Base-by-base conservation (phyloP, 64 coral and sea anemone genomes). In the Porites lutea region DNA sequence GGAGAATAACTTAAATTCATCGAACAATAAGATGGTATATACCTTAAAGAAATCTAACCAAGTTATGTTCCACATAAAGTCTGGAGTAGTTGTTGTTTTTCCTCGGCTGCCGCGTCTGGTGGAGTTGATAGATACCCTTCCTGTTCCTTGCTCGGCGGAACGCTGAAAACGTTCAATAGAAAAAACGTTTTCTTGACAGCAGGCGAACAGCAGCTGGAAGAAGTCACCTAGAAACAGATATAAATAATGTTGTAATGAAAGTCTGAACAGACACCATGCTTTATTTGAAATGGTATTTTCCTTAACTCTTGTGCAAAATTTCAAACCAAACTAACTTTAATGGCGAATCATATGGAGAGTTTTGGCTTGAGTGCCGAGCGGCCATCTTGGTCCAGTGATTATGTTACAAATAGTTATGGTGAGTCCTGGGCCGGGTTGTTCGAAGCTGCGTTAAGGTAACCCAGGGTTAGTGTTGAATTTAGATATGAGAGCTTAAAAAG, bases 1-100 rank as follows among this genome's bases (percentile, higher is more conserved):
- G 27, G 27, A 37, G 27, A 37, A 37, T 0, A 52, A 18, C 6
- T 47, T 18, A 74, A 8, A 79, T 16, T 4, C 49, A 19, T 27
- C 22, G 21, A 6, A 83, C 49, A 73, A 8, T 52, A 22, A 3
- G 6, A 2, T 3, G 2, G 22, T 6, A 52, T 8, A 2, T 62
- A 96, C 97, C 97, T 99, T 99, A 51, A 87, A 80, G 73, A 99
- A 93, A 73, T 99, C 97, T 3, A 99, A 48, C 97, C 97, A 99
- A 8, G 97, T 99, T 11, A 93, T 96, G 50, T 99, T 99, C 88
- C 97, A 92, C 97, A 99, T 99, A 45, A 99, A 99, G 63, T 99
- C 97, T 16, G 94, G 91, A 13, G 97, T 96, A 3, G 50, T 78
- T 6, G 55, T 90, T 6, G 55, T 90, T 59, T 87, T 92, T 54